These are phyloP conservation scores for Eptesicus fuscus DNA, from an alignment of 2,113 vertebrate genomes.

Conservation along the genomic window DNA sequence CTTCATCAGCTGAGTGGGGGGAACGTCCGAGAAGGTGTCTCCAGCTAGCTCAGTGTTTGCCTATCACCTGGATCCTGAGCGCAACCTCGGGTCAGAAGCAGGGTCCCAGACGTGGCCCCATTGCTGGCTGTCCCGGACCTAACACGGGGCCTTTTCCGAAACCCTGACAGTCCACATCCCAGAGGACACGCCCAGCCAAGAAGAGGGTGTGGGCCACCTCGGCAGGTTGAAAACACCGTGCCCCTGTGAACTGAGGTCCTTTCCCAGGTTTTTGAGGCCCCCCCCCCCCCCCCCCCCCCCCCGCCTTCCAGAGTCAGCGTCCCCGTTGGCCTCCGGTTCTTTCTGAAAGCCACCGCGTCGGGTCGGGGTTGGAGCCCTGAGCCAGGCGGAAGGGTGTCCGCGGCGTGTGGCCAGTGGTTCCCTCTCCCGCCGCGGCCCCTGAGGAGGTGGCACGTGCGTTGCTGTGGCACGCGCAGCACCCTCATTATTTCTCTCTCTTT, in stretches of 20 bases:
- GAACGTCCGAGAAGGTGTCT: neutral
- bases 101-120: neutral
- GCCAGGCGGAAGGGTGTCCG: rapidly evolving
- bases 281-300: too few relatives aligned
- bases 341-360: neutral
- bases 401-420: neutral
- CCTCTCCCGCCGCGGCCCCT: neutral
- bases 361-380: neutral
- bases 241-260: rapidly evolving
- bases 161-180: neutral
- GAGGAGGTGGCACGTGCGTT: neutral
- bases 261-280: neutral
- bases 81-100: neutral
- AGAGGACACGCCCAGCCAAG: neutral
- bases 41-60: neutral
- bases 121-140: neutral
- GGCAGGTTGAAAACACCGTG: rapidly evolving
- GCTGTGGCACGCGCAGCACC: neutral
- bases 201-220: neutral
- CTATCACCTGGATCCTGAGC: neutral
- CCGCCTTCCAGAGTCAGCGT: neutral
- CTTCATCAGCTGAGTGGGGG: neutral
- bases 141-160: neutral
- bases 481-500: conserved; percentile 39
- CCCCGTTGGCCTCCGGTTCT: rapidly evolving